Conservation (phyloP, 1,140 invertebrate species). For the Amyelois transitella region DNA sequence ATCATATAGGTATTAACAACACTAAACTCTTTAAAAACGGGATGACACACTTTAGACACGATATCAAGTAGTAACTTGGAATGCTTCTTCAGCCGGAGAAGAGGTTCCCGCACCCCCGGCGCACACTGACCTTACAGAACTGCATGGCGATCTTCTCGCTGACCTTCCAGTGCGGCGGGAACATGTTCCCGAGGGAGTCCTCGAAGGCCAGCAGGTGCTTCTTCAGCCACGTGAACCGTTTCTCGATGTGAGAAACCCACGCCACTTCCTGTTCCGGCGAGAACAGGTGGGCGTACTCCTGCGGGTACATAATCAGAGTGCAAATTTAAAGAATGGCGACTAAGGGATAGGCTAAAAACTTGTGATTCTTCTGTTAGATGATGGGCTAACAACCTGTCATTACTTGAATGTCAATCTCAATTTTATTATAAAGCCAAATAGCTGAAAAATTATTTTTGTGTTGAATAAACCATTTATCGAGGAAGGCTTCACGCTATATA, state of each 20-base stretch:
- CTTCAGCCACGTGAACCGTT: constrained; percentile 97
- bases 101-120: neutral
- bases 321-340: neutral
- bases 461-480: too few species aligned
- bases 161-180: constrained; percentile 95
- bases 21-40: too few species aligned
- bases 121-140: constrained; percentile 84
- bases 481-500: neutral
- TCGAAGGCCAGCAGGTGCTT: constrained; percentile 97
- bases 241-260: constrained; percentile 97
- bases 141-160: constrained; percentile 94
- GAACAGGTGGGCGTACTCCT: constrained; percentile 96
- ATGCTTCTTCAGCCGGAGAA: too few species aligned
- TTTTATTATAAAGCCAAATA: too few species aligned
- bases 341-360: neutral
- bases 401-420: too few species aligned
- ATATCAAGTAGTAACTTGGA: too few species aligned
- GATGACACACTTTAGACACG: too few species aligned
- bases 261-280: constrained; percentile 95
- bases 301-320: constrained; percentile 18
- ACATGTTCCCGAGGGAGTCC: constrained; percentile 91
- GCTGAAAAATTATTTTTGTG: neutral
- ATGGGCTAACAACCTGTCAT: too few species aligned
- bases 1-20: too few species aligned
- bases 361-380: neutral